Evolutionary conservation across 2,797 vertebrate species (phyloP).

Genomic region (Liparis tanakae): DNA sequence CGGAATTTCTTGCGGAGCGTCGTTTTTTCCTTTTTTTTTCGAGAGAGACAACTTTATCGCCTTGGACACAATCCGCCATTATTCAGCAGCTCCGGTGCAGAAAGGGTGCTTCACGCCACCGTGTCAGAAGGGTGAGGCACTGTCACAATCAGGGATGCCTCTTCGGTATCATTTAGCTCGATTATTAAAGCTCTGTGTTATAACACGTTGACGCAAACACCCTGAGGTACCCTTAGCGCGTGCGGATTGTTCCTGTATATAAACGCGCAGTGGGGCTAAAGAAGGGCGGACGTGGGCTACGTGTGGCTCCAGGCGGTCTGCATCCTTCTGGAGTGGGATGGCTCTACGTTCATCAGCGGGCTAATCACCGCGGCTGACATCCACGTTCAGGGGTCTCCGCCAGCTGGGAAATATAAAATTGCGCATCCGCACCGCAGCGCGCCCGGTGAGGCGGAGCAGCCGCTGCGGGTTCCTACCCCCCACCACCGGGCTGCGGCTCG

Average conservation of each 20-base stretch:
- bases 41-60: conserved; percentile 17
- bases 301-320: conserved; percentile 16
- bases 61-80: conserved; percentile 56
- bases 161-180: background rate
- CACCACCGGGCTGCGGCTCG: conserved; percentile 14
- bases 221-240: conserved; percentile 17
- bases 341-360: background rate
- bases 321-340: conserved; percentile 11
- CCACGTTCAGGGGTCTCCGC: background rate
- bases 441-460: conserved; percentile 27
- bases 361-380: conserved; percentile 11
- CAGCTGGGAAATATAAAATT: conserved; percentile 32
- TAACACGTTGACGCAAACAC: background rate
- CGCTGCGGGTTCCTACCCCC: conserved; percentile 30
- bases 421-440: conserved; percentile 63
- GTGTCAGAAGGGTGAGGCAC: conserved; percentile 70
- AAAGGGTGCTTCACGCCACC: conserved; percentile 56
- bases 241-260: conserved; percentile 37
- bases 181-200: background rate
- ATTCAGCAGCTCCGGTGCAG: conserved; percentile 1
- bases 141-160: conserved; percentile 44
- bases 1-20: conserved; percentile 34
- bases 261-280: conserved; percentile 22
- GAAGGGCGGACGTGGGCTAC: conserved; percentile 63
- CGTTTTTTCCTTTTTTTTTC: background rate